Percentiles rank a stretch among this genome's conserved stretches.
Evolutionary conservation across 2,888 invertebrate genomes (phyloP).

Genomic region (Lacanobia oleracea): DNA sequence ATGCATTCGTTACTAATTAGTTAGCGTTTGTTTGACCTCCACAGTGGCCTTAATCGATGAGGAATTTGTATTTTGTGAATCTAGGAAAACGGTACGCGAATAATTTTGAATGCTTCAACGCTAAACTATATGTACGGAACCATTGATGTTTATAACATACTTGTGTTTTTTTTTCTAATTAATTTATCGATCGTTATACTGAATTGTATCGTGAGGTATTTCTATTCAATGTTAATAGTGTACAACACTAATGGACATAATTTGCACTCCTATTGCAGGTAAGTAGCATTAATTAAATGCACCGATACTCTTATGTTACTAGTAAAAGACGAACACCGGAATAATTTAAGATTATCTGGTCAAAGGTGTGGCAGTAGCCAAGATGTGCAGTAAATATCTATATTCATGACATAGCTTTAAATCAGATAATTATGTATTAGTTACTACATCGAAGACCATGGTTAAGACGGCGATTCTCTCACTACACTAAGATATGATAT

Average conservation of each 20-base stretch:
- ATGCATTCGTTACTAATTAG: slow-evolving; percentile 21
- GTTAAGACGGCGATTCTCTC: background rate
- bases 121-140: slow-evolving; percentile 4
- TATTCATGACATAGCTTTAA: background rate
- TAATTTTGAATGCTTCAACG: background rate
- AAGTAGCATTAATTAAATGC: slow-evolving; percentile 24
- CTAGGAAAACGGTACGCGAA: slow-evolving; percentile 18
- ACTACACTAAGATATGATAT: background rate
- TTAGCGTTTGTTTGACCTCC: slow-evolving; percentile 27
- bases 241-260: too few species aligned
- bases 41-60: slow-evolving; percentile 15
- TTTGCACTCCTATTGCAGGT: slow-evolving; percentile 19
- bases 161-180: background rate
- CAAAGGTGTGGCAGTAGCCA: background rate
- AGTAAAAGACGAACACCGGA: slow-evolving; percentile 11
- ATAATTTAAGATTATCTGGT: background rate
- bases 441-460: background rate
- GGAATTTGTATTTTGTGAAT: slow-evolving; percentile 19
- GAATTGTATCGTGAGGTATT: slow-evolving; percentile 2
- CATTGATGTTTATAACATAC: background rate
- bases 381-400: background rate
- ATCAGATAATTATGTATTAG: slow-evolving; percentile 11
- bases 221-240: slow-evolving; percentile 9
- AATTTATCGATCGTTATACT: background rate
- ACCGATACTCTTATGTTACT: background rate